Evolutionary conservation across 1,140 invertebrate species (phyloP).

Genomic region (Orchestia grillus): DNA sequence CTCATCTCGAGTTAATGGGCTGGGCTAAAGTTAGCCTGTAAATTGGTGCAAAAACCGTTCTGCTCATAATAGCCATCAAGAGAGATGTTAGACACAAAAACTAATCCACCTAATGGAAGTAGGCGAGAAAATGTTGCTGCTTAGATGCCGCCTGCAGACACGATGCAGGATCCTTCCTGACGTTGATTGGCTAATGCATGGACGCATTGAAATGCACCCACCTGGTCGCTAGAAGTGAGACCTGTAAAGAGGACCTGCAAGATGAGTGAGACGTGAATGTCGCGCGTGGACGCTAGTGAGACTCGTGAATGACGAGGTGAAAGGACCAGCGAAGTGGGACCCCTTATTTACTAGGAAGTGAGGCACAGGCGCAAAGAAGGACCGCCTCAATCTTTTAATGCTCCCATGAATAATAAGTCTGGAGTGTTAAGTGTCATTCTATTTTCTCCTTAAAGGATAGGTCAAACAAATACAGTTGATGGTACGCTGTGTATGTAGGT

Average conservation of each 20-base stretch:
- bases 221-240: neutral
- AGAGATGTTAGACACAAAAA: neutral
- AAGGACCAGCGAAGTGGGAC: too few species aligned
- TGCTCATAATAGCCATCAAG: neutral
- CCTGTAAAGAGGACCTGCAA: neutral
- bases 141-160: neutral
- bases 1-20: neutral
- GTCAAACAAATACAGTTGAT: too few species aligned
- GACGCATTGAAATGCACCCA: neutral
- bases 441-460: too few species aligned
- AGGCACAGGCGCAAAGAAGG: too few species aligned
- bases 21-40: neutral
- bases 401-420: too few species aligned
- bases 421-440: too few species aligned
- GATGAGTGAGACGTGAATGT: neutral
- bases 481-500: too few species aligned
- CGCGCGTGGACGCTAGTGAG: neutral
- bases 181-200: neutral
- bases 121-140: neutral
- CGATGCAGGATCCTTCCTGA: neutral
- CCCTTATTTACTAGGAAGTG: too few species aligned
- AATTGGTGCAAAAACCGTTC: neutral
- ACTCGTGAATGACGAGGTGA: too few species aligned
- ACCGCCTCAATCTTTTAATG: too few species aligned
- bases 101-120: slow-evolving; percentile 18